Evolutionary conservation across 2,797 vertebrate species (phyloP), one percentile per base, ranked within the genome.

Genomic region (Micromesistius poutassou): DNA sequence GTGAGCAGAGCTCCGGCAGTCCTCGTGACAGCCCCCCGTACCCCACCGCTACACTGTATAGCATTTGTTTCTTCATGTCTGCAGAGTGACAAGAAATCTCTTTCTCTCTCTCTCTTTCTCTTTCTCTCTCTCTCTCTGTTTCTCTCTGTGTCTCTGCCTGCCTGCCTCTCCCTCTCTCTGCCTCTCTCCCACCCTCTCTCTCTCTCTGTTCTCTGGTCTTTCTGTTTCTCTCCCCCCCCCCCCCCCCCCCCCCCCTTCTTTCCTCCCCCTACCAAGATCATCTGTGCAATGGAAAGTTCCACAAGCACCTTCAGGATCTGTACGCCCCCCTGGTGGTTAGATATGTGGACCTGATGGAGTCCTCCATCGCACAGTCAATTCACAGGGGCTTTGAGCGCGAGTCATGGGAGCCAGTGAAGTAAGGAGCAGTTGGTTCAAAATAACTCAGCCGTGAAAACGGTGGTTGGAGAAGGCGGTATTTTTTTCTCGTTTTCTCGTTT

Each of bases 321-420:
- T 99, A 97, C 91, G 98, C 97, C 91, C 98, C 98, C 88, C 96
- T 99, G 95, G 98, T 99, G 94, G 97, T 99, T 96, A 98, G 97
- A 98, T 99, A 99, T 95, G 97, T 99, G 93, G 98, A 99, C 95
- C 94, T 99, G 94, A 99, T 99, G 98, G 98, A 99, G 94, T 97
- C 97, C 93, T 99, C 98, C 93, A 99, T 99, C 88, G 96, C 97
- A 94, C 98, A 99, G 92, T 99, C 98, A 93, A 99, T 99, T 96
- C 96, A 98, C 96, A 99, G 97, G 95, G 97, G 98, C 94, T 99
- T 99, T 98, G 98, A 99, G 90, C 96, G 97, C 91, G 98, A 99
- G 92, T 98, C 97, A 90, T 99, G 97, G 98, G 97, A 98, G 92
- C 97, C 98, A 94, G 97, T 99, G 93, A 99, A 99, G 98, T 99